phyloP scores from a whole-genome alignment of 2,888 invertebrate species.

The Bombylius major region DNA sequence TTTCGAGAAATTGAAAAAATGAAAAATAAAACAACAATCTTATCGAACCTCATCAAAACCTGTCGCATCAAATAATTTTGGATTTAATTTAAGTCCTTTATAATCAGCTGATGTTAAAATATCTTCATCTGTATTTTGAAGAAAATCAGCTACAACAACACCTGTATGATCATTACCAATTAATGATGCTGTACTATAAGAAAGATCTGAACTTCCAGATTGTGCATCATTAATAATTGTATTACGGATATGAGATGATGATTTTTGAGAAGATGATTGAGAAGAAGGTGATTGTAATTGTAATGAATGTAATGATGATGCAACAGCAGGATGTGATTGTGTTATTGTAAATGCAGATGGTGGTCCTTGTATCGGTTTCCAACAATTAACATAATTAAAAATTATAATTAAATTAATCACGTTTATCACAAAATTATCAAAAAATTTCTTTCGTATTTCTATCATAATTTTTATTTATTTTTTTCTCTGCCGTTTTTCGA shows the following conservation, averaged over 20 bases:
- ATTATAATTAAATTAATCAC: background rate
- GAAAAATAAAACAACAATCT: background rate
- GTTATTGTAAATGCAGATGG: slow-evolving; percentile 23
- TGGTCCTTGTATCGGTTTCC: slow-evolving; percentile 26
- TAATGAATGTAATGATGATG: background rate
- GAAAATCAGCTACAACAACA: background rate
- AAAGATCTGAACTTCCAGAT: background rate
- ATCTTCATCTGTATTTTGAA: slow-evolving; percentile 2
- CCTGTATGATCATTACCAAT: background rate
- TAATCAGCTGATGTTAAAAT: background rate
- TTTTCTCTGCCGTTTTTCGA: background rate
- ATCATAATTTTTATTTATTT: too few relatives aligned
- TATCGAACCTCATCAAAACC: slow-evolving; percentile 10
- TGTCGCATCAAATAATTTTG: slow-evolving; percentile 3
- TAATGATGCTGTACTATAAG: background rate
- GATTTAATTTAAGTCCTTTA: background rate
- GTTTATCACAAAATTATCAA: slow-evolving; percentile 12
- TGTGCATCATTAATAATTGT: background rate
- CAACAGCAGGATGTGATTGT: slow-evolving; percentile 30
- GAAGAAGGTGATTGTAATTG: background rate
- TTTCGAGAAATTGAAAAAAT: background rate
- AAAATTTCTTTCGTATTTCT: too few relatives aligned
- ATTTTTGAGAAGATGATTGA: background rate
- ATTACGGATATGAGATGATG: background rate
- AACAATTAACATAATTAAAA: slow-evolving; percentile 10